Base-by-base conservation (phyloP, 2,797 vertebrate species). In the Hyperoplus lanceolatus region DNA sequence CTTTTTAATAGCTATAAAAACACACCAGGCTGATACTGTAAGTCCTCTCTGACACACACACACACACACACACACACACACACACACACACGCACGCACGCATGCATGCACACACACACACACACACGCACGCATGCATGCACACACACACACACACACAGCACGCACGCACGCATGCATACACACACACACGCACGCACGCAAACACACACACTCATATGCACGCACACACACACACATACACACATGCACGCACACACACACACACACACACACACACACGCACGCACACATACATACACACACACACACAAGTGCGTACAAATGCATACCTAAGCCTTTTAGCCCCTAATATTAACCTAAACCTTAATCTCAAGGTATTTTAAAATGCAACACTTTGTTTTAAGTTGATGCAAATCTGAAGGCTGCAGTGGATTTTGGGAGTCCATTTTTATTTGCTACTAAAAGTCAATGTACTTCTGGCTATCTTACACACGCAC, bases 1-100 rank as follows among this genome's bases (percentile, higher is more conserved):
- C 83, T 89, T 91, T 91, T 90, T 88, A 88, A 90, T 83, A 79
- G 64, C 79, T 71, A 74, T 89, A 83, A 83, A 90, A 83, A 70
- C 69, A 60, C 75, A 67, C 46, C 69, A 66, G 73, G 72, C 77
- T 70, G 48, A 62, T 48, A 29, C 54, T 70, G 49, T 65, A 66
- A 13, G 38, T 58, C 80, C 46, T 62, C 63, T 10, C 6, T 56
- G 63, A 49, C 68, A 75, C 77, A 70, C 54, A 21, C 62, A 21
- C 75, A 62, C 58, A 61, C 43, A 18, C 9, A 15, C 59, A 49
- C 55, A 51, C 15, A 51, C 50, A 16, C 8, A 38, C 13, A 60
- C 58, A 43, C 58, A 60, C 54, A 56, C 39, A 41, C 60, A 62
- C 69, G 41, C 14, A 71, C 57, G 29, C 53, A 73, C 49, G 38